phyloP scores from a whole-genome alignment of 2,113 vertebrate species.

The Urocynchramus pylzowi region DNA sequence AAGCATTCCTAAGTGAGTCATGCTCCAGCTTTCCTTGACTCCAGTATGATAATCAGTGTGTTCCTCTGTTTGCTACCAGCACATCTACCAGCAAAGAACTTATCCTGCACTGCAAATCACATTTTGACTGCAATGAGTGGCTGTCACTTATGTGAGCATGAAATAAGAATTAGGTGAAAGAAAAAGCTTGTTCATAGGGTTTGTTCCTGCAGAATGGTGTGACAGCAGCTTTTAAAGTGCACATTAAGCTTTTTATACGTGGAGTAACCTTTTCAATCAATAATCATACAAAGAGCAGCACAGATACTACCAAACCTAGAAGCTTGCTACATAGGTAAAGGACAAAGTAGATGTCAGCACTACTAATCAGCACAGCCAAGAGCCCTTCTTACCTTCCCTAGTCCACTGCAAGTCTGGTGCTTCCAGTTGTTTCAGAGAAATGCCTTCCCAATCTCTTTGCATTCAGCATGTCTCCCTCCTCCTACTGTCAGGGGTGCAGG shows the following conservation, averaged over 20 bases:
- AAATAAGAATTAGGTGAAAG: background rate
- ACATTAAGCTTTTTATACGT: background rate
- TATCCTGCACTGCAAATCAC: background rate
- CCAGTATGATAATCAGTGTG: background rate
- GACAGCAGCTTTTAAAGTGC: background rate
- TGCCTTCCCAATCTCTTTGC: background rate
- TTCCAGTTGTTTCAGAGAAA: background rate
- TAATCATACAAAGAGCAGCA: background rate
- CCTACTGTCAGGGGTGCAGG: fast-evolving
- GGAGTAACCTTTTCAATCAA: background rate
- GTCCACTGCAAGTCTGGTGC: background rate
- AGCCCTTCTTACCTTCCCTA: background rate
- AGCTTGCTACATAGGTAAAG: background rate
- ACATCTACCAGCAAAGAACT: background rate
- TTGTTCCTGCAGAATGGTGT: background rate
- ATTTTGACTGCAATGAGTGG: background rate
- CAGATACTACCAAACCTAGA: background rate
- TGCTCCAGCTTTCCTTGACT: constrained; percentile 4
- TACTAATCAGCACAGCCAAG: background rate
- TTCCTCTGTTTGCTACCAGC: background rate
- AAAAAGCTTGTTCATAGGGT: background rate
- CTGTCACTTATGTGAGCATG: background rate
- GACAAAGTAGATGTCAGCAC: background rate
- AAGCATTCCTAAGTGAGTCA: constrained; percentile 63
- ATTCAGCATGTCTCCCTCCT: background rate